These are phyloP conservation scores for Synanthedon andrenaeformis DNA, from an alignment of 2,888 invertebrate species.

Conservation along the genomic window DNA sequence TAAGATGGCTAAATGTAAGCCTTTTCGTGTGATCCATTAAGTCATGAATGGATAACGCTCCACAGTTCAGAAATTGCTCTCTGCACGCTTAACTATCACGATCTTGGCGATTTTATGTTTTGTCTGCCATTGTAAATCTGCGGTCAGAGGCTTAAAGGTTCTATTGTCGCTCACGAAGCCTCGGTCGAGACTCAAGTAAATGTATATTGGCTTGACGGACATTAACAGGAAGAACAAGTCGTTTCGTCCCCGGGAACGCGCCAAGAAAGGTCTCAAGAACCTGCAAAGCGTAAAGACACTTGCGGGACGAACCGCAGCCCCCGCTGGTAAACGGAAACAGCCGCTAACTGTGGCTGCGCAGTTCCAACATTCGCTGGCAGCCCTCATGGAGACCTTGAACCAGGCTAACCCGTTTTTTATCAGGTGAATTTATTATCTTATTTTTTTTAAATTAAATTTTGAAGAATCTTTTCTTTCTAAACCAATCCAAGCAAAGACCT, in stretches of 20 bases:
- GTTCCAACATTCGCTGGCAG: slow-evolving; percentile 92
- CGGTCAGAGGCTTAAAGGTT: no score
- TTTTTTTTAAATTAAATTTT: neutral
- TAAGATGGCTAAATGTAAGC: no score
- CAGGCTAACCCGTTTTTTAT: slow-evolving; percentile 75
- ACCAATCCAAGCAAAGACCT: neutral
- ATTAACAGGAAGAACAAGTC: slow-evolving; percentile 88
- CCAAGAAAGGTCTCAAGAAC: slow-evolving; percentile 90
- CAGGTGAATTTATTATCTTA: slow-evolving; percentile 28
- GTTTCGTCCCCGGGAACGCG: slow-evolving; percentile 86
- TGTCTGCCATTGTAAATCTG: no score
- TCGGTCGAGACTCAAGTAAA: neutral
- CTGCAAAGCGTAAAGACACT: slow-evolving; percentile 92
- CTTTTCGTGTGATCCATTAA: no score
- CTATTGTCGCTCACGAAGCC: neutral
- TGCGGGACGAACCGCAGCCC: slow-evolving; percentile 78
- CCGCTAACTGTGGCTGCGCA: slow-evolving; percentile 95
- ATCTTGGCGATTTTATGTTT: no score
- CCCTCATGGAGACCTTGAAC: slow-evolving; percentile 93
- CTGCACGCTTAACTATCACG: no score
- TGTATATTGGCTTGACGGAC: no score
- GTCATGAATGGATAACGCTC: no score
- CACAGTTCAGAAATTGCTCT: no score
- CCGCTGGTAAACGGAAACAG: slow-evolving; percentile 80
- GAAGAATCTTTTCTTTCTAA: neutral